Base-by-base conservation (phyloP, 2,113 vertebrate species). In the Mystacornis crossleyi region DNA sequence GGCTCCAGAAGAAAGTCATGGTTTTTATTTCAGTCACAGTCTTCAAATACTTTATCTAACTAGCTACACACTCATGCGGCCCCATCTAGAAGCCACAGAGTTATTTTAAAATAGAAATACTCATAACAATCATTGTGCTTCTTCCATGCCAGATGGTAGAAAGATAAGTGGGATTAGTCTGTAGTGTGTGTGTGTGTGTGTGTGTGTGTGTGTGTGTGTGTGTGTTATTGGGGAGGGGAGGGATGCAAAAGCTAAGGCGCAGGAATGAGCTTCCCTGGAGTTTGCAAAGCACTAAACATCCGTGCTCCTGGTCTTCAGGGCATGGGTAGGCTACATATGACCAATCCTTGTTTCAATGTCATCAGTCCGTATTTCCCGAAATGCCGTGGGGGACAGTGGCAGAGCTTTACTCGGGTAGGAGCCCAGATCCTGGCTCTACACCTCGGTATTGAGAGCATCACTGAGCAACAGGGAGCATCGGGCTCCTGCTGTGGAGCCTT, bases 51-150 rank as follows among this genome's bases (percentile, higher is more conserved):
- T 94, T 86, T 57, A 84, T 36, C 87, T 93, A 90, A 81, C 67
- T 73, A 90, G 53, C 84, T 94, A 66, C 6, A 0, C 45, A 14
- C 43, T 95, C 72, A 0, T 65, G 72, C 60, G 53, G 93, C 82
- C 81, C 72, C 60, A 48, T 86, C 71, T 67, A 73, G 91, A 95
- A 96, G 75, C 82, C 65, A 86, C 31, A 9, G 75, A 90, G 65
- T 64, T 84, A 53, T 86, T 96, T 94, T 84, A 83, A 93, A 93
- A 93, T 66, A 95, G 66, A 93, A 94, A 94, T 82, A 87, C 51
- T 48, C 81, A 13, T 86, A 86, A 47, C 90, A 86, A 74, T 94
- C 81, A 47, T 6, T 85, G 70, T 65, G 54, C 60, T 86, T 85
- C 85, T 93, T 88, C 85, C 85, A 77, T 78, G 90, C 62, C 91